Conservation (phyloP, 2,888 invertebrate genomes). For the Syritta pipiens region DNA sequence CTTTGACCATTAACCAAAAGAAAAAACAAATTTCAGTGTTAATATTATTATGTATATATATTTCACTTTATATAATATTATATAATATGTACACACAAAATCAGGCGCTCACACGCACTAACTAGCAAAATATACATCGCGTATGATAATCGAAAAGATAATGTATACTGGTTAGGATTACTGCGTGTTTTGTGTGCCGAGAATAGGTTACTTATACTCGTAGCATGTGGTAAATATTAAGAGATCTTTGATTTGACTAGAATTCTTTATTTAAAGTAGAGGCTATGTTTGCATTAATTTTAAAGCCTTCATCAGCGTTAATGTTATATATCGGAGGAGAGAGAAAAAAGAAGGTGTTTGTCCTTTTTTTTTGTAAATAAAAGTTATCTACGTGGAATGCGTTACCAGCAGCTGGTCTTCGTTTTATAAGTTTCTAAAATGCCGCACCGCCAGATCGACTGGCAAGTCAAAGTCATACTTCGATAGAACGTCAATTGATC, state of each 20-base stretch:
- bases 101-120: conserved; percentile 38
- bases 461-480: conserved; percentile 94
- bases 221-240: conserved; percentile 31
- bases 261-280: conserved; percentile 39
- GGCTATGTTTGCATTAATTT: conserved; percentile 10
- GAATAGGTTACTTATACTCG: conserved; percentile 14
- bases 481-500: conserved; percentile 92
- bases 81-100: conserved; percentile 48
- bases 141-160: conserved; percentile 16
- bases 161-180: conserved; percentile 9
- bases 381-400: conserved; percentile 38
- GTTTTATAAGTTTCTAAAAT: conserved; percentile 96
- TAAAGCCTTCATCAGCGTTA: conserved; percentile 5
- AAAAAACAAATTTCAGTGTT: too few species aligned
- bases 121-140: conserved; percentile 32
- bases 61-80: conserved; percentile 13
- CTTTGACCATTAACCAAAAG: too few species aligned
- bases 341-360: too few species aligned
- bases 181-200: conserved; percentile 21
- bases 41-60: too few species aligned
- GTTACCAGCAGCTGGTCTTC: conserved; percentile 36
- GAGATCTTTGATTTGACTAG: conserved; percentile 59
- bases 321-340: too few species aligned
- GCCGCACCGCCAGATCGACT: conserved; percentile 96
- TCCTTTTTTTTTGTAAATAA: conserved; percentile 7